Percentiles rank a stretch among this genome's conserved stretches.
Evolutionary conservation across 1,140 invertebrate genomes (phyloP).

Genomic region (Chelonus insularis): DNA sequence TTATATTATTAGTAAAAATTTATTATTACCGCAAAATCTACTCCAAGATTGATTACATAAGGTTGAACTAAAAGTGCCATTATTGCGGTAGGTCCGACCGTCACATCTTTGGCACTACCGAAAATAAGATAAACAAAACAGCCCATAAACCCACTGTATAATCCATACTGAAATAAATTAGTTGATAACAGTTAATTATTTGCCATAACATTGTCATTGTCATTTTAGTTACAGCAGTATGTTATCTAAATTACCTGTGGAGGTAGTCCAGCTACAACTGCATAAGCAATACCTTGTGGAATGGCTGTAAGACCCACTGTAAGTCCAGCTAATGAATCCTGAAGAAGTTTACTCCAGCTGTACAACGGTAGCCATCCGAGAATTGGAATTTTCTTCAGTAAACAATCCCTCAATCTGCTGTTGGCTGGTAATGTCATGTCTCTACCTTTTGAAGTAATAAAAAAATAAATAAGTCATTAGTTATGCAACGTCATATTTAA

Average conservation of each 20-base stretch:
- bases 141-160: slow-evolving; percentile 73
- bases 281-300: slow-evolving; percentile 73
- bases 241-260: slow-evolving; percentile 58
- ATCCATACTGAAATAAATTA: slow-evolving; percentile 61
- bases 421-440: slow-evolving; percentile 37
- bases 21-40: slow-evolving; percentile 63
- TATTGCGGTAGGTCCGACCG: slow-evolving; percentile 67
- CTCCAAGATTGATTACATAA: slow-evolving; percentile 50
- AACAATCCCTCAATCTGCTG: slow-evolving; percentile 38
- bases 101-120: slow-evolving; percentile 69
- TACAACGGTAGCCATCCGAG: slow-evolving; percentile 62
- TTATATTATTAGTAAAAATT: no score
- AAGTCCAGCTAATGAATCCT: slow-evolving; percentile 65
- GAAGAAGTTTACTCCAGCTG: slow-evolving; percentile 55
- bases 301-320: slow-evolving; percentile 72
- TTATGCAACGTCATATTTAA: no score
- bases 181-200: background rate
- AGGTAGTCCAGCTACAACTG: slow-evolving; percentile 65
- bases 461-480: background rate
- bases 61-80: slow-evolving; percentile 62
- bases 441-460: slow-evolving; percentile 30
- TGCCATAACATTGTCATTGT: background rate
- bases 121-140: slow-evolving; percentile 71
- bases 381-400: slow-evolving; percentile 56
- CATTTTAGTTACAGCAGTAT: no score